Evolutionary conservation across 2,797 vertebrate genomes (phyloP).

Genomic region (Sebastolobus altivelis): DNA sequence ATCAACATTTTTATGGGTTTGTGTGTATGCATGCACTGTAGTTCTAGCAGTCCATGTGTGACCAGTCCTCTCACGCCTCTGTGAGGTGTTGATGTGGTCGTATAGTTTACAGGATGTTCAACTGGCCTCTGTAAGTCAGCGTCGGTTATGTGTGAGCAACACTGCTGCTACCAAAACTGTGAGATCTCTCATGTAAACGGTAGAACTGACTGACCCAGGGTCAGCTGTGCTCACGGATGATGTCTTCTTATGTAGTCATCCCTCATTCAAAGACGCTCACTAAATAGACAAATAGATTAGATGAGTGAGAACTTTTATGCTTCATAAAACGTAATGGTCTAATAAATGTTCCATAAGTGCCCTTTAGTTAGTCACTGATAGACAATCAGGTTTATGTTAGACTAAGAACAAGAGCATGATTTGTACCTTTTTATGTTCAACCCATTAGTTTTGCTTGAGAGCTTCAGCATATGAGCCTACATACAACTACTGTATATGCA

Average conservation of each 20-base stretch:
- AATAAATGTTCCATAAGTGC: background rate
- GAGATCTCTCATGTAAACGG: background rate
- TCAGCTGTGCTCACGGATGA: background rate
- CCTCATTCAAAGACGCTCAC: background rate
- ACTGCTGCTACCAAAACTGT: constrained; percentile 18
- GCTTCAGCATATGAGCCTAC: background rate
- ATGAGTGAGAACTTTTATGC: background rate
- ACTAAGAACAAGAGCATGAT: background rate
- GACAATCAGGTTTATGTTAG: background rate
- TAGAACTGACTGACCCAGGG: background rate
- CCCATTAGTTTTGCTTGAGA: background rate
- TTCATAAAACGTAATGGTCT: background rate
- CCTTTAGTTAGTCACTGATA: background rate
- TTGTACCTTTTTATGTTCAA: background rate
- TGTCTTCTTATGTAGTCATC: background rate
- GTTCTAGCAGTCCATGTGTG: constrained; percentile 11
- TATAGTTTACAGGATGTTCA: constrained; percentile 26
- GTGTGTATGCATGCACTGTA: constrained; percentile 2
- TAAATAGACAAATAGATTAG: background rate
- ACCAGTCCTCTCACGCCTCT: background rate
- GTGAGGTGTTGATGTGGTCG: constrained; percentile 27
- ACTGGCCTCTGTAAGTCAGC: background rate
- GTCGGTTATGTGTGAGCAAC: constrained; percentile 6
- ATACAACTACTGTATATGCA: background rate
- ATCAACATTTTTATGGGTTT: constrained; percentile 45